Evolutionary conservation across 2,888 invertebrate species (phyloP).

Genomic region (Drosophila neonasuta): DNA sequence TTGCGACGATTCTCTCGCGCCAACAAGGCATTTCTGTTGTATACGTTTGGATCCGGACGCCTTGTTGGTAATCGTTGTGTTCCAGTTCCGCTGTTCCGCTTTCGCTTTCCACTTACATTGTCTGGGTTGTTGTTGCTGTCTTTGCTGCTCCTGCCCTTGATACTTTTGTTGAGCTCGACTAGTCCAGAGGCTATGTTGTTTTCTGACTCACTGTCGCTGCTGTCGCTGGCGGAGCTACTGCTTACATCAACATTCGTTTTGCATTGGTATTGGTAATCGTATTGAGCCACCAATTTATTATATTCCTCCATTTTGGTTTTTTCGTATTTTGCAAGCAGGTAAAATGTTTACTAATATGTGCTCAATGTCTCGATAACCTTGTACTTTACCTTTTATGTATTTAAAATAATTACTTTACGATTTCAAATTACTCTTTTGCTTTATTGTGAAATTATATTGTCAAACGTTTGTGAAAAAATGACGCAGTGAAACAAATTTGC

Average conservation of each 20-base stretch:
- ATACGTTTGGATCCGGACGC: constrained; percentile 80
- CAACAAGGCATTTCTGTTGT: constrained; percentile 84
- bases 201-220: constrained; percentile 46
- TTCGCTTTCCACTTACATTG: constrained; percentile 32
- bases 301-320: constrained; percentile 57
- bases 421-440: constrained; percentile 7
- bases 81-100: constrained; percentile 23
- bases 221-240: constrained; percentile 49
- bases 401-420: constrained; percentile 2
- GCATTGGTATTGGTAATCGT: constrained; percentile 54
- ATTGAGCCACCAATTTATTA: constrained; percentile 58
- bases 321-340: constrained; percentile 61
- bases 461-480: constrained; percentile 54
- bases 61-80: constrained; percentile 75
- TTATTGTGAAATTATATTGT: constrained; percentile 46
- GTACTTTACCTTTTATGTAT: constrained; percentile 68
- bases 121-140: constrained; percentile 1
- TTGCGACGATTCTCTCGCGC: constrained; percentile 85
- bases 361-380: constrained; percentile 55
- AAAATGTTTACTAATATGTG: constrained; percentile 68
- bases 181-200: constrained; percentile 33
- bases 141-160: not conserved
- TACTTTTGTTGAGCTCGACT: not conserved
- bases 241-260: constrained; percentile 49
- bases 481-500: constrained; percentile 28